Percentiles rank a stretch among this genome's conserved stretches.
Evolutionary conservation across 2,888 invertebrate species (phyloP).

Genomic region (Diaphora mendica): DNA sequence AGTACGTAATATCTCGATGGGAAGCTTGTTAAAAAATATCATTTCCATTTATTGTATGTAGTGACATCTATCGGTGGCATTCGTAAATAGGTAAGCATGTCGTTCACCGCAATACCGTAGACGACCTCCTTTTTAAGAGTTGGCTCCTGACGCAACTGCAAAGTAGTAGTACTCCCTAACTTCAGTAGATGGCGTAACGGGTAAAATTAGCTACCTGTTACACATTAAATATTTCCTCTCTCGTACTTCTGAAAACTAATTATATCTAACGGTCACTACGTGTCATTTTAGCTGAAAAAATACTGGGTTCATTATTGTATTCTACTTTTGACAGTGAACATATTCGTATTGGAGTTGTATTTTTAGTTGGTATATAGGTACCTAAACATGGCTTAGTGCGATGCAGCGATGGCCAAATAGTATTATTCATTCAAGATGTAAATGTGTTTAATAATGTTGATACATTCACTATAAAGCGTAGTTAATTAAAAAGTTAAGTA

Average conservation of each 20-base stretch:
- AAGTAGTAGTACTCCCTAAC: slow-evolving; percentile 21
- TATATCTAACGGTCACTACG: too few species aligned
- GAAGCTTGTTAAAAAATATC: not conserved
- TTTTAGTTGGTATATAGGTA: too few species aligned
- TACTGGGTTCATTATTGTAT: too few species aligned
- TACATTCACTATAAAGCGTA: not conserved
- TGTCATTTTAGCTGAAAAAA: too few species aligned
- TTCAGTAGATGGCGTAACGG: slow-evolving; percentile 41
- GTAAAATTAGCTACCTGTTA: not conserved
- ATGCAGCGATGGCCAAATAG: not conserved
- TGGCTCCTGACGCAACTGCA: slow-evolving; percentile 11
- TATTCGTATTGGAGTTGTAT: too few species aligned
- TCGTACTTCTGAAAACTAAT: not conserved
- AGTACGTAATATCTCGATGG: too few species aligned
- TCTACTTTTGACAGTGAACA: too few species aligned
- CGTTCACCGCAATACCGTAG: slow-evolving; percentile 11
- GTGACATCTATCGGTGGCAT: slow-evolving; percentile 54
- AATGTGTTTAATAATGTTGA: not conserved
- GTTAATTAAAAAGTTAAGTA: not conserved
- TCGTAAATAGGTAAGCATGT: slow-evolving; percentile 25
- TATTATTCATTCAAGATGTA: not conserved
- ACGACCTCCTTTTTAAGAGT: slow-evolving; percentile 15
- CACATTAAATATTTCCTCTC: not conserved
- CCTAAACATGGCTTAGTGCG: not conserved
- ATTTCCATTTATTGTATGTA: not conserved